A percentile compares a stretch with the other conserved stretches of the same genome.
Evolutionary conservation across 2,888 invertebrate species (phyloP).

Genomic region (Torymus aiolomorphi): DNA sequence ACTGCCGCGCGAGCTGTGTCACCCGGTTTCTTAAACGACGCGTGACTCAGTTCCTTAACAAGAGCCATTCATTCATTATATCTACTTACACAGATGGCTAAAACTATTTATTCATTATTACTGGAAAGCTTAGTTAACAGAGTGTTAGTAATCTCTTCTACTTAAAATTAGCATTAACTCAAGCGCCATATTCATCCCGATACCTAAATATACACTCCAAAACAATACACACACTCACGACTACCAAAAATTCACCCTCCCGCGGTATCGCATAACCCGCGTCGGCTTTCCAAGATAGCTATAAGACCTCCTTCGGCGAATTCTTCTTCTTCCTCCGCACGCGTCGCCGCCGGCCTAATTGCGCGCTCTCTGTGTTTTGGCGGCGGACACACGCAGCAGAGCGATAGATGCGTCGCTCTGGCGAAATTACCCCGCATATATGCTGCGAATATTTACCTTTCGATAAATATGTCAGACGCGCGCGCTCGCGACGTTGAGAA

Average conservation of each 20-base stretch:
- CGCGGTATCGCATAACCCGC: no score
- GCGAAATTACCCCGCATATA: slow-evolving; percentile 19
- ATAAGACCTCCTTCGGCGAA: neutral
- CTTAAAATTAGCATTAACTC: no score
- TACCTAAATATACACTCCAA: no score
- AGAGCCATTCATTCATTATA: slow-evolving; percentile 13
- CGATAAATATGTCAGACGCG: slow-evolving; percentile 9
- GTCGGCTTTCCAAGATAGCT: no score
- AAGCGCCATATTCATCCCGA: no score
- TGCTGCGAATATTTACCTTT: slow-evolving; percentile 19
- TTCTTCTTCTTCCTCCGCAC: slow-evolving; percentile 13
- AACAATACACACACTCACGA: no score
- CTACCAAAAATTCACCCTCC: no score
- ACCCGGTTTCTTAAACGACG: neutral
- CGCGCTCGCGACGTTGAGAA: neutral
- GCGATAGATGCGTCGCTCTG: slow-evolving; percentile 20
- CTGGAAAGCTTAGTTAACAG: no score
- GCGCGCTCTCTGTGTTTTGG: slow-evolving; percentile 23
- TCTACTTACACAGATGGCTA: neutral
- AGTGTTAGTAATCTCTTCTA: no score
- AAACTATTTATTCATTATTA: neutral
- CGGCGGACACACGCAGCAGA: neutral
- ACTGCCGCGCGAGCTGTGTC: neutral
- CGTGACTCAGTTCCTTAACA: slow-evolving; percentile 23
- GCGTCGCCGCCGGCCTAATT: slow-evolving; percentile 35